Percentiles rank a stretch among this genome's conserved stretches.
These are phyloP conservation scores for Malurus cyaneus DNA, from an alignment of 2,113 vertebrate genomes.

Conservation along the genomic window DNA sequence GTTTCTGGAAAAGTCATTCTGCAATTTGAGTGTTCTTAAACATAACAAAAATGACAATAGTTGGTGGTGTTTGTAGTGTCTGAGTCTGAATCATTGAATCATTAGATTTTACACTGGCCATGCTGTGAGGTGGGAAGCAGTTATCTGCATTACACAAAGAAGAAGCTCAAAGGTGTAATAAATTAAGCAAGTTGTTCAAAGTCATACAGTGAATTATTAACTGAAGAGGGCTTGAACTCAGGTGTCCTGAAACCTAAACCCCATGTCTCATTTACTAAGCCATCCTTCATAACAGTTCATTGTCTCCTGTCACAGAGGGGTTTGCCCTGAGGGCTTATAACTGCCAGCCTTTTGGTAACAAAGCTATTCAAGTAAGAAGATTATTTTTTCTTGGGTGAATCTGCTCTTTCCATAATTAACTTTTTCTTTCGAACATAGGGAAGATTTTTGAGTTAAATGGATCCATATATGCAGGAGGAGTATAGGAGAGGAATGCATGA, in stretches of 20 bases:
- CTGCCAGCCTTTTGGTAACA: background rate
- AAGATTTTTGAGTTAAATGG: background rate
- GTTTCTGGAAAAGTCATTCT: background rate
- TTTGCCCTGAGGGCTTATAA: background rate
- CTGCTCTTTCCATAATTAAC: background rate
- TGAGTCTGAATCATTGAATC: background rate
- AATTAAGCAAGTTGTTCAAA: conserved; percentile 39
- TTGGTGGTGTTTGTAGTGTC: background rate
- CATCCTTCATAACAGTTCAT: conserved; percentile 4
- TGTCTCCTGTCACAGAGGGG: background rate
- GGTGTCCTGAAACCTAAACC: conserved; percentile 23
- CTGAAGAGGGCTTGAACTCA: conserved; percentile 28
- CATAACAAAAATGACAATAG: background rate
- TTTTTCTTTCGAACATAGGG: background rate
- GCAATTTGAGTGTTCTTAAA: background rate
- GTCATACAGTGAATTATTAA: conserved; percentile 44
- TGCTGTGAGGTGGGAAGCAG: background rate
- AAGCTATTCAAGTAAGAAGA: background rate
- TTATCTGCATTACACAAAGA: conserved; percentile 24
- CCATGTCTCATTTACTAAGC: background rate
- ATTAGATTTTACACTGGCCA: background rate
- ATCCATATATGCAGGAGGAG: background rate
- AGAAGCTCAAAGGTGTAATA: background rate
- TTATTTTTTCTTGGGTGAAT: background rate
- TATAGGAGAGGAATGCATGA: background rate